Base-by-base conservation (phyloP, 2,797 vertebrate species). In the Luscinia luscinia region DNA sequence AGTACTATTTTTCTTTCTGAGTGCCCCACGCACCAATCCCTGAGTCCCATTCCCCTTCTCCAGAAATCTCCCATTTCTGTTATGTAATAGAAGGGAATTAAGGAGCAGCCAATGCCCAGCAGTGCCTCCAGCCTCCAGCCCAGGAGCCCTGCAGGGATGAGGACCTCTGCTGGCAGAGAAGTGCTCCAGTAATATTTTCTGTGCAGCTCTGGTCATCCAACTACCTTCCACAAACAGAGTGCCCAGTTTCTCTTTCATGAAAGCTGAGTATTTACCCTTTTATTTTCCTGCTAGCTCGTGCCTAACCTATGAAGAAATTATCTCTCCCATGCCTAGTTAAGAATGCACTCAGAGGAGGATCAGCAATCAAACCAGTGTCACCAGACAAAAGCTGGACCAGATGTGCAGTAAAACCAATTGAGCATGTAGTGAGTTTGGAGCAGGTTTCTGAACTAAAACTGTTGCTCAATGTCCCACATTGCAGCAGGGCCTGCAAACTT, bases 361-460 rank as follows among this genome's bases (percentile, higher is more conserved):
- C 34, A 57, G 46, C 62, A 24, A 58, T 15, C 9, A 70, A 62
- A 55, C 55, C 38, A 57, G 11, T 52, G 34, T 34, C 66, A 74
- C 43, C 26, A 66, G 15, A n/a, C 15, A 59, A 75, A 79, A 54
- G n/a, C 45, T 40, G 67, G 58, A 36, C n/a, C 3, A 2, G 38
- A 64, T 0, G 0, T n/a, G 45, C 51, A 76, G 32, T 64, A 90
- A 75, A 87, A 72, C 19, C n/a, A 43, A 15, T 1, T 30, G 30
- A 57, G 20, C 41, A 22, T 27, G 18, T 18, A 67, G 24, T 11
- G 64, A 49, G 51, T 64, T 76, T 21, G 32, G 54, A 72, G 51
- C 15, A 15, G 23, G 13, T 61, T 61, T 68, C 67, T 76, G 40
- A 79, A 55, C 36, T 51, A 24, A 18, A 92, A 48, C 49, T 41